Percentiles rank a stretch among this genome's conserved stretches.
Evolutionary conservation across 2,888 invertebrate species (phyloP).

Genomic region (Lithosia quadra): DNA sequence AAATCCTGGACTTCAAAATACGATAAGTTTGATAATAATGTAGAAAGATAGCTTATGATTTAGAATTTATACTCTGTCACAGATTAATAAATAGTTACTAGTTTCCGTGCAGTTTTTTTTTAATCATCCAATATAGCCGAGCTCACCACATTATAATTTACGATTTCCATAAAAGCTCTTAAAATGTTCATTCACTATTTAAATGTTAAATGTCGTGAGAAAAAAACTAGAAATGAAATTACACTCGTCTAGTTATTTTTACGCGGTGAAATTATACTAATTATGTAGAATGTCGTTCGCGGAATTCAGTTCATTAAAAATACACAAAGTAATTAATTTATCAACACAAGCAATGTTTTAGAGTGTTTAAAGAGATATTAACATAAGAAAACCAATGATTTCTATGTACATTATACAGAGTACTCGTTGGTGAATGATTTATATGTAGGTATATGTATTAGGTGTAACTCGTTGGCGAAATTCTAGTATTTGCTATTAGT

Average conservation of each 20-base stretch:
- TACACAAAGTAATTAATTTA: background rate
- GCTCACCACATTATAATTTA: background rate
- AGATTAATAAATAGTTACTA: no score
- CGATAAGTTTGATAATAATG: no score
- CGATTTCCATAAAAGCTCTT: background rate
- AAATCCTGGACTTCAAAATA: no score
- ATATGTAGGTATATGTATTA: no score
- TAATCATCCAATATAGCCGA: background rate
- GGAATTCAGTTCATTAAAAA: slow-evolving; percentile 1
- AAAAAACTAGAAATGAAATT: background rate
- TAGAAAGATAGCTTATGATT: no score
- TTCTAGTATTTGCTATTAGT: background rate
- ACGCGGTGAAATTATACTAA: slow-evolving; percentile 4
- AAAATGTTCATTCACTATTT: background rate
- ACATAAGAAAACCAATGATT: background rate
- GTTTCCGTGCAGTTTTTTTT: background rate
- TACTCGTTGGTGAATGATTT: background rate
- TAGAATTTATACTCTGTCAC: no score
- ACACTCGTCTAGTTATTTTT: background rate
- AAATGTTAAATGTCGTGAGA: background rate
- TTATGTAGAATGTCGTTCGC: background rate
- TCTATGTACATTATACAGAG: background rate
- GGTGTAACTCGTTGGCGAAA: background rate
- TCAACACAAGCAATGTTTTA: background rate
- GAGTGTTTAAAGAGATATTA: background rate